These are phyloP conservation scores for Esox lucius DNA, from an alignment of 2,797 vertebrate genomes.

Conservation along the genomic window DNA sequence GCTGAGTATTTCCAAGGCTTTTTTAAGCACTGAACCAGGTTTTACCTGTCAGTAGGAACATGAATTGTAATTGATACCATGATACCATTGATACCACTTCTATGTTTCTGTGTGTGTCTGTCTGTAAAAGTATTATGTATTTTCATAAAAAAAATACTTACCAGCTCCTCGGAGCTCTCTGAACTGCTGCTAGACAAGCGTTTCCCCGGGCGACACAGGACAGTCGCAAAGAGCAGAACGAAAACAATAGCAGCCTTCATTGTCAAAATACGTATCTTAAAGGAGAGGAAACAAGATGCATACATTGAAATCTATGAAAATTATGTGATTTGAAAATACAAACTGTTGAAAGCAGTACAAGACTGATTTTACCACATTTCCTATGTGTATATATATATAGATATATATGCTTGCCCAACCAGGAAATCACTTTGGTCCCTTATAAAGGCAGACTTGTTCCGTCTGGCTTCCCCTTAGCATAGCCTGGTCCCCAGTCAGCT, in stretches of 20 bases:
- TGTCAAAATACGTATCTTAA: constrained; percentile 34
- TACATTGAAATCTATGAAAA: neutral
- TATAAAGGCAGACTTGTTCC: no score
- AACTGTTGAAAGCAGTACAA: neutral
- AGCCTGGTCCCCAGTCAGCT: no score
- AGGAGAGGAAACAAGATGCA: neutral
- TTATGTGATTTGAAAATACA: neutral
- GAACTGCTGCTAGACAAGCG: constrained; percentile 64
- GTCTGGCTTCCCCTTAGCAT: no score
- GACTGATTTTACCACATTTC: neutral
- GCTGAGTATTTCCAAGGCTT: constrained; percentile 14
- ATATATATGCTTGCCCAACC: no score
- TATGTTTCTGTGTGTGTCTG: neutral
- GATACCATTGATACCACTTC: no score
- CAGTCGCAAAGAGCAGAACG: constrained; percentile 72
- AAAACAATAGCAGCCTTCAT: constrained; percentile 78
- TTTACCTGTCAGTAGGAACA: constrained; percentile 40
- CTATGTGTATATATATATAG: no score
- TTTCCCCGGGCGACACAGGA: constrained; percentile 74
- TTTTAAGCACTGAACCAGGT: constrained; percentile 36
- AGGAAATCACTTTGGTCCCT: no score
- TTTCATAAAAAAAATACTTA: constrained; percentile 48
- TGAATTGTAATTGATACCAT: neutral
- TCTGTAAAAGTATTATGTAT: no score
- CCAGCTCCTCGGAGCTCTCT: constrained; percentile 77